A percentile compares a stretch with the other conserved stretches of the same genome.
Conservation (phyloP, 1,140 invertebrate species). For the Dolichoris vasculosae region DNA sequence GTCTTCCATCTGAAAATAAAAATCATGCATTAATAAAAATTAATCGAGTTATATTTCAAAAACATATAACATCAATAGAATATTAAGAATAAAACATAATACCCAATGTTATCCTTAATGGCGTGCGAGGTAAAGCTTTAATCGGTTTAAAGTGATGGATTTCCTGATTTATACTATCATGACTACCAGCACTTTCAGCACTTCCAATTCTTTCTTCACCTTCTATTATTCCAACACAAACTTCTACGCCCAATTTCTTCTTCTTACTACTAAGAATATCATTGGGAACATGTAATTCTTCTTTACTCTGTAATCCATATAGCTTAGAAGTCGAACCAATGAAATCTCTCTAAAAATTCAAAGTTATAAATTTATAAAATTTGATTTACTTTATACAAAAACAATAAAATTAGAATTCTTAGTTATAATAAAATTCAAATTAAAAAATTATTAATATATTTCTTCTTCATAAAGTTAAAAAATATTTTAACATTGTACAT, state of each 20-base stretch:
- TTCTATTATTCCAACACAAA: constrained; percentile 64
- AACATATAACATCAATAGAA: constrained; percentile 9
- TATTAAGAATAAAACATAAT: constrained; percentile 44
- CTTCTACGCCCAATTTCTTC: constrained; percentile 69
- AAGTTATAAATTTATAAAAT: no score
- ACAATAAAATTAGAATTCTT: no score
- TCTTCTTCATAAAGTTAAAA: no score
- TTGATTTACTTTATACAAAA: neutral
- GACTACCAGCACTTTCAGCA: constrained; percentile 73
- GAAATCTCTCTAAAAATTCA: constrained; percentile 56
- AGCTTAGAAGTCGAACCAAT: constrained; percentile 67
- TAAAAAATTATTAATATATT: no score
- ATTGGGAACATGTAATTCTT: constrained; percentile 75
- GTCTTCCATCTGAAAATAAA: constrained; percentile 65
- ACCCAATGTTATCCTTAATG: constrained; percentile 68
- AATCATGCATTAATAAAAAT: neutral
- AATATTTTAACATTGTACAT: no score
- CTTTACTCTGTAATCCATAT: constrained; percentile 72
- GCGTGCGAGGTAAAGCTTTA: constrained; percentile 74
- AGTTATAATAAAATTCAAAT: no score
- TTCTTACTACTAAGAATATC: constrained; percentile 74
- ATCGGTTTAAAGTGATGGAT: constrained; percentile 79
- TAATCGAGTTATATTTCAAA: neutral
- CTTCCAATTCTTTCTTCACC: constrained; percentile 68
- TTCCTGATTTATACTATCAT: constrained; percentile 77